Base-by-base conservation (phyloP, 2,113 vertebrate species). In the Elgaria multicarinata region DNA sequence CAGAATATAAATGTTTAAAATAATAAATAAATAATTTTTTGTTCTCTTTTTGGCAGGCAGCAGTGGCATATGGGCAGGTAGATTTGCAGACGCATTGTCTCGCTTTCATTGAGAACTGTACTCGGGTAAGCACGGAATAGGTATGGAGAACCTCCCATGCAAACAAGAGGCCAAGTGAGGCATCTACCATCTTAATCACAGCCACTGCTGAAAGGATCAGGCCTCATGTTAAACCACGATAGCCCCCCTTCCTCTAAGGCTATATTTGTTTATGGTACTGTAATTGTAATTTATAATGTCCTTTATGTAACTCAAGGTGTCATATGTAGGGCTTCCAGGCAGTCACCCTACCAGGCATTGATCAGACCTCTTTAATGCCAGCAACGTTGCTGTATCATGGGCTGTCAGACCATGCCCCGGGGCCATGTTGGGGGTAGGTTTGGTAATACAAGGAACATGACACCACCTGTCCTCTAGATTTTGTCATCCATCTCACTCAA, bases 11-110 rank as follows among this genome's bases (percentile, higher is more conserved):
- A n/a, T n/a, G n/a, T n/a, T n/a, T n/a, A n/a, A n/a, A n/a, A n/a
- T n/a, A n/a, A n/a, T n/a, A n/a, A n/a, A n/a, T n/a, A n/a, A n/a
- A n/a, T n/a, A n/a, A n/a, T 20, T 66, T 74, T 82, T 89, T 83
- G 8, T 76, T 89, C 33, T 67, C 76, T 82, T 89, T 89, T 88
- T 89, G 87, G 39, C 94, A 98, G 98, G 97, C 97, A 50, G 97
- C 97, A 0, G 97, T 98, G 90, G 97, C 97, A 83, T 98, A 97
- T 0, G 96, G 97, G n/a, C 95, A 96, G 87, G 72, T 74, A 22
- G 95, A 93, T 7, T 93, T 98, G 87, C 96, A 96, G 91, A 94
- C 96, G 87, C 94, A 89, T 62, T 98, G 98, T 91, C 92, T 98
- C 94, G 89, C 94, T 3, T 98, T 98, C 93, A 97, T 98, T 3